Evolutionary conservation across 2,797 vertebrate genomes (phyloP).

Genomic region (Melanotaenia pygmaea): DNA sequence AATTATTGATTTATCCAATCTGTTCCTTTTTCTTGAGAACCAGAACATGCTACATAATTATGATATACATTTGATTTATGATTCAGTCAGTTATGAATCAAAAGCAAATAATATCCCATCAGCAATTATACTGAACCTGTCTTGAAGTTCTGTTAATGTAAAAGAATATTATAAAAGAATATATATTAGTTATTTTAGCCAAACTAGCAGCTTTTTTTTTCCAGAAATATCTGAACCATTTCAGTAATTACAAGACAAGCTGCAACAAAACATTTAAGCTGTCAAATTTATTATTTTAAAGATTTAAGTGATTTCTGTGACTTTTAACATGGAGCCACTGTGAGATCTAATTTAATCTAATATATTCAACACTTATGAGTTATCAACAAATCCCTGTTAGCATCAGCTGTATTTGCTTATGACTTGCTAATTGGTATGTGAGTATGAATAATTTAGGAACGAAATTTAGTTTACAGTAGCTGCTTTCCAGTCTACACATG

Average conservation of each 20-base stretch:
- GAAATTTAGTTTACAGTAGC: not conserved
- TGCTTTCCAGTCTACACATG: not conserved
- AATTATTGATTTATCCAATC: too few species aligned
- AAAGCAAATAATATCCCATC: too few species aligned
- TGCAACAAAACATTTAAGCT: not conserved
- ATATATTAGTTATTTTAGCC: not conserved
- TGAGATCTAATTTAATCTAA: not conserved
- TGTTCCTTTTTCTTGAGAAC: too few species aligned
- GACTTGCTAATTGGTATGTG: not conserved
- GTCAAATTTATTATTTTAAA: not conserved
- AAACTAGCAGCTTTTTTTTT: not conserved
- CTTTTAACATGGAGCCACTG: not conserved
- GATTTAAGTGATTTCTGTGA: not conserved
- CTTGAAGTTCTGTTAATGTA: not conserved
- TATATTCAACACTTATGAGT: not conserved
- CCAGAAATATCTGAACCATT: not conserved
- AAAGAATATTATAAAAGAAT: too few species aligned
- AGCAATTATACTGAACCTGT: too few species aligned
- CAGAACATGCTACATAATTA: too few species aligned
- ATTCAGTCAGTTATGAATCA: too few species aligned
- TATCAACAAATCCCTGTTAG: slow-evolving; percentile 7
- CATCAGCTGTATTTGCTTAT: not conserved
- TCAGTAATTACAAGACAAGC: not conserved
- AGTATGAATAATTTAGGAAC: not conserved
- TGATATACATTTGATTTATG: too few species aligned